Evolutionary conservation across 1,140 invertebrate genomes (phyloP), one percentile per base, ranked within the genome.

Genomic region (Latrodectus geometricus): DNA sequence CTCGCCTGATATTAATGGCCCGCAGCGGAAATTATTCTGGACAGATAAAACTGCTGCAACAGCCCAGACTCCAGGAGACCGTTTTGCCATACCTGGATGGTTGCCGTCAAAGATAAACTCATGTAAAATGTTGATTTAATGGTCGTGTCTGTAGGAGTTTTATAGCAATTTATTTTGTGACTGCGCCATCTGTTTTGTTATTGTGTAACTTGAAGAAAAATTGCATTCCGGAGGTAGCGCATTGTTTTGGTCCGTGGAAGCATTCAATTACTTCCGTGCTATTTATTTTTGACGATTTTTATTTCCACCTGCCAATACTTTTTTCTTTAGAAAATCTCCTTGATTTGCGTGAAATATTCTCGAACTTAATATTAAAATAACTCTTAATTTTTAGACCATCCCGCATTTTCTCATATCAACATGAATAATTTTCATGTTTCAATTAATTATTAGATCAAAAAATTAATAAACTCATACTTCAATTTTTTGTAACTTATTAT

Each of bases 1-100:
- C 35, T 21, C 15, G 3, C 74, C 74, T 56, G 54, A 56, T 76
- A 76, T 76, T 76, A 76, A 68, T 68, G 21, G 35, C 76, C 23
- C 1, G 15, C 17, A 35, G 76, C 76, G 76, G 76, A 78, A 78
- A 66, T 68, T 23, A 52, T 48, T 66, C 56, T 23, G 9, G 35
- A 56, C 56, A 48, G 76, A 78, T 78, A 78, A 78, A 78, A 78
- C 20, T 69, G 68, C n/a, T 69, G 68, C 68, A 69, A 20, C 61
- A 65, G 7, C 61, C n/a, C 61, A 65, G n/a, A 35, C 35, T 35
- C 35, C 35, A 35, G 35, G 35, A 35, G 35, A 35, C 35, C 35
- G 35, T 35, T 35, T 8, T 0, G 54, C 54, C 11, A 61, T 61
- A 61, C 11, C 54, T 61, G 54, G 17, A 14, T 61, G 35, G 35